phyloP scores from a whole-genome alignment of 2,113 vertebrate species.

The Lagopus leucura region DNA sequence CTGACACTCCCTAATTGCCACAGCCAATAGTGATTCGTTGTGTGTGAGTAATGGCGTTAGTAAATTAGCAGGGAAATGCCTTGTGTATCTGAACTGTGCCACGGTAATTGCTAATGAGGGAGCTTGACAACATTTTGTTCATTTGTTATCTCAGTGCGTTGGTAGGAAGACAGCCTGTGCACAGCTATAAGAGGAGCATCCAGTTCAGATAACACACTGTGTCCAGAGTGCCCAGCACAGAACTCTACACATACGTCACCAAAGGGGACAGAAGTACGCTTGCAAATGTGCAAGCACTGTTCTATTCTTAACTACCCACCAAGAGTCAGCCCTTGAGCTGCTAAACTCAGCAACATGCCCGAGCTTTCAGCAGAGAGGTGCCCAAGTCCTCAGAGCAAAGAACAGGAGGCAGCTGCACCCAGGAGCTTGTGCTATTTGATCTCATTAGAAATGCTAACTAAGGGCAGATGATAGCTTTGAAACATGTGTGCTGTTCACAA shows the following conservation, averaged over 20 bases:
- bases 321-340: background rate
- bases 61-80: background rate
- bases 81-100: too few species aligned
- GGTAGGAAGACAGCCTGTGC: background rate
- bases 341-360: background rate
- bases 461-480: background rate
- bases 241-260: accelerated
- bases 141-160: background rate
- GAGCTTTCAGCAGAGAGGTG: background rate
- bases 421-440: background rate
- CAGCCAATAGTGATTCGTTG: background rate
- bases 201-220: accelerated
- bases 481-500: background rate
- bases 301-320: background rate
- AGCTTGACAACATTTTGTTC: too few species aligned
- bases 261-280: background rate
- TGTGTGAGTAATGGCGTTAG: accelerated
- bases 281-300: background rate
- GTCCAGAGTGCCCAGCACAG: background rate
- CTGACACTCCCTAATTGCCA: background rate
- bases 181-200: background rate
- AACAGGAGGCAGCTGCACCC: background rate
- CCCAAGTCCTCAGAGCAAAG: background rate
- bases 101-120: background rate
- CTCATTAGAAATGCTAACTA: background rate